Conservation (phyloP, 2,888 invertebrate species). For the Caenorhabditis sp. region DNA sequence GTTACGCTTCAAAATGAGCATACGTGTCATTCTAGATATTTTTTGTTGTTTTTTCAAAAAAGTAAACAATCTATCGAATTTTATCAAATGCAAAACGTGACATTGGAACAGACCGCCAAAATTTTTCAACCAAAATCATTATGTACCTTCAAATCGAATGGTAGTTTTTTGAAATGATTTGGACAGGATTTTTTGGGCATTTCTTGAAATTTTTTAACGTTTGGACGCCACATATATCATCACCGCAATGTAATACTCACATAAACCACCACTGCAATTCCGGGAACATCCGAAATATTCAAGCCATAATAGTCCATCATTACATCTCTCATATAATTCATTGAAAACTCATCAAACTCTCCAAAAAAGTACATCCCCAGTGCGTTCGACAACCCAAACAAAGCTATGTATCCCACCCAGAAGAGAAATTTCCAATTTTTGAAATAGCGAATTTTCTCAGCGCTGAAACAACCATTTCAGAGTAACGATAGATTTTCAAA, state of each 20-base stretch:
- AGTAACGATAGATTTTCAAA: neutral
- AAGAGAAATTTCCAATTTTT: neutral
- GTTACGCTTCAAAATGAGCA: too few relatives aligned
- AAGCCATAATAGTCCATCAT: neutral
- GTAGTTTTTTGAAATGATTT: too few relatives aligned
- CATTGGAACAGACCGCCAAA: too few relatives aligned
- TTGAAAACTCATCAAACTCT: neutral
- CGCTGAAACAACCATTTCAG: neutral
- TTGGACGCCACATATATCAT: neutral
- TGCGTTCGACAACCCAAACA: conserved; percentile 1
- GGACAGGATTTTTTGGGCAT: neutral
- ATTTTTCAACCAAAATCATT: too few relatives aligned
- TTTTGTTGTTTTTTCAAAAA: too few relatives aligned
- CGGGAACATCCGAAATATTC: neutral
- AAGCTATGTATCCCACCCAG: conserved; percentile 6
- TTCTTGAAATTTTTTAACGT: neutral
- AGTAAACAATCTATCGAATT: too few relatives aligned
- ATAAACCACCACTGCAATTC: neutral
- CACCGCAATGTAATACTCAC: neutral
- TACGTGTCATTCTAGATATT: too few relatives aligned
- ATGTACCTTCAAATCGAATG: too few relatives aligned
- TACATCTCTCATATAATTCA: conserved; percentile 4
- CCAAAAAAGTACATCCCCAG: conserved; percentile 1
- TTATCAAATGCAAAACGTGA: too few relatives aligned
- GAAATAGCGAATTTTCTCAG: neutral